Evolutionary conservation across 2,797 vertebrate genomes (phyloP), one percentile per base, ranked within the genome.

Genomic region (Rhinatrema bivittatum): DNA sequence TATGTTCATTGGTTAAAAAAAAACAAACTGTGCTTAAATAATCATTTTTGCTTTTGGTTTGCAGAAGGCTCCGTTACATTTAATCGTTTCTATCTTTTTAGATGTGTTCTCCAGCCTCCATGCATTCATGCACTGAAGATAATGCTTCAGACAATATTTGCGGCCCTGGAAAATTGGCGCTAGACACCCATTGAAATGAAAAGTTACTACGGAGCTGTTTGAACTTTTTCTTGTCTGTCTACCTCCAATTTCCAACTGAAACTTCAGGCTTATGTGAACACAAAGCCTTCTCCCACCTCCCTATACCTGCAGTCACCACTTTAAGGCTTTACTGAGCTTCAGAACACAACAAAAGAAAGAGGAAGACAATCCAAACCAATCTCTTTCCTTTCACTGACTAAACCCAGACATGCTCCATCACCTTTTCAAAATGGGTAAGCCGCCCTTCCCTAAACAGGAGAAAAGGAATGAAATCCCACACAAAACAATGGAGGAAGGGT

Each of bases 331-430:
- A 77, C 83, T 76, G 80, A 87, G 73, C 76, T 76, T 77, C 62
- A 44, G 68, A 51, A 54, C 53, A 44, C 74, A 82, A n/a, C 79
- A 79, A 85, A 79, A 68, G 69, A 29, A n/a, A n/a, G 38, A 66
- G 29, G 27, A 67, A 75, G 70, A 81, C 85, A 86, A 90, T 78
- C 81, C 81, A 83, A 87, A 86, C 73, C 68, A 65, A 69, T 85
- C 70, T 82, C 78, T 81, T 81, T 78, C 78, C 73, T 85, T 87
- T 79, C 76, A 77, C 70, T 76, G 55, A 58, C 69, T 84, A 88
- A 90, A 89, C 83, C 83, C 81, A 41, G 59, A 71, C 82, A 91
- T 88, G 87, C 79, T 91, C 84, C 69, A 75, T 86, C 85, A 88
- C 81, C 78, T 88, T 78, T 74, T 75, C 65, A 89, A 94, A 89